Evolutionary conservation across 2,113 vertebrate genomes (phyloP).

Genomic region (Notothenia coriiceps): DNA sequence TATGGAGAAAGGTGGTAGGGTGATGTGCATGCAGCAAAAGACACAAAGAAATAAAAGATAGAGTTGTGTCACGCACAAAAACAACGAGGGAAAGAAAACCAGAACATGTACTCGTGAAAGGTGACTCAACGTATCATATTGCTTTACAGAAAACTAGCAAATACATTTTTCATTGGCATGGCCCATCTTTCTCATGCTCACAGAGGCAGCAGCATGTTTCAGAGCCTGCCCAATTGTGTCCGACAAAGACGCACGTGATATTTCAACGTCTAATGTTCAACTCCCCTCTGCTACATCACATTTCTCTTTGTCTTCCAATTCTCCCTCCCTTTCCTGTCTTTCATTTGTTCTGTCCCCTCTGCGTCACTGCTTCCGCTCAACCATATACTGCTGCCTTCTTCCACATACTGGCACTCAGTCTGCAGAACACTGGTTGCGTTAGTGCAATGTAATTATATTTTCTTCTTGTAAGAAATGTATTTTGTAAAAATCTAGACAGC

Average conservation of each 20-base stretch:
- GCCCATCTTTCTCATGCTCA: conserved; percentile 12
- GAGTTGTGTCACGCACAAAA: conserved; percentile 1
- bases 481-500: background rate
- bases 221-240: conserved; percentile 33
- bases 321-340: conserved; percentile 36
- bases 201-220: conserved; percentile 40
- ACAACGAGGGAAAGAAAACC: conserved; percentile 27
- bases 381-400: conserved; percentile 62
- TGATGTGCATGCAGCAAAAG: conserved; percentile 2
- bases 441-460: conserved; percentile 32
- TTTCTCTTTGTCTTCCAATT: conserved; percentile 54
- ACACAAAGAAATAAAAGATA: background rate
- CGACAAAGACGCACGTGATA: conserved; percentile 39
- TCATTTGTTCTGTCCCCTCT: conserved; percentile 50
- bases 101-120: conserved; percentile 15
- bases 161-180: conserved; percentile 22
- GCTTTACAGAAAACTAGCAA: conserved; percentile 26
- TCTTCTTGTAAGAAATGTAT: conserved; percentile 36
- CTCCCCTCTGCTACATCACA: conserved; percentile 40
- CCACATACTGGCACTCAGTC: conserved; percentile 43
- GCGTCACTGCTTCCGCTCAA: conserved; percentile 74
- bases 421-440: conserved; percentile 37
- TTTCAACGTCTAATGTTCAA: conserved; percentile 28
- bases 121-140: conserved; percentile 52
- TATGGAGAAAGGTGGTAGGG: background rate